phyloP scores from a whole-genome alignment of 2,797 vertebrate genomes.

The Falco cherrug region DNA sequence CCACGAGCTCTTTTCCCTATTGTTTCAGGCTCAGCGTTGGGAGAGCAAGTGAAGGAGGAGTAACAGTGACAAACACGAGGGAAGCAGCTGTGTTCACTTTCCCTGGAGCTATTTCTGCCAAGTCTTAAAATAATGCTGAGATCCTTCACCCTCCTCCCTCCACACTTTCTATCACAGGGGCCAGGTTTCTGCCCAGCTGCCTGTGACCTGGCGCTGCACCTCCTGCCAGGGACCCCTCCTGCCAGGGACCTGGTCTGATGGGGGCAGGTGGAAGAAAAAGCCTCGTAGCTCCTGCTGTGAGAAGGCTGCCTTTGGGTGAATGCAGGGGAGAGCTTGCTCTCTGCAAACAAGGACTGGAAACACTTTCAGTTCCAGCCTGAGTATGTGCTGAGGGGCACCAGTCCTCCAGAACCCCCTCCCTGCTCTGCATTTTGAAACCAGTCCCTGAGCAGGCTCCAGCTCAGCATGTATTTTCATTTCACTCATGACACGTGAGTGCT shows the following conservation, averaged over 20 bases:
- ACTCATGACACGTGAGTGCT: neutral
- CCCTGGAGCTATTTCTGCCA: neutral
- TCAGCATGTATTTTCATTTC: neutral
- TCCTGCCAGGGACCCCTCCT: neutral
- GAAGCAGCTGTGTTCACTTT: slow-evolving; percentile 14
- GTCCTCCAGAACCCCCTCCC: neutral
- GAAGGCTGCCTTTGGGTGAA: neutral
- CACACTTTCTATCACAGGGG: neutral
- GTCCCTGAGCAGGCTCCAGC: slow-evolving; percentile 4
- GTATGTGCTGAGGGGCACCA: accelerated
- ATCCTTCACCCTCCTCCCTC: neutral
- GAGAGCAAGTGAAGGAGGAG: neutral
- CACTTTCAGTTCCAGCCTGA: neutral
- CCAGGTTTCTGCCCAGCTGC: neutral
- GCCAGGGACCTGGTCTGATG: neutral
- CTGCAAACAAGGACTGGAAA: neutral
- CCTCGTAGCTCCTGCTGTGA: neutral
- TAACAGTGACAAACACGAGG: neutral
- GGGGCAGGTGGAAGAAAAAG: neutral
- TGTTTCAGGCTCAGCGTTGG: neutral
- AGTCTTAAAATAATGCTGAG: neutral
- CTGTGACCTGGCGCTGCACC: neutral
- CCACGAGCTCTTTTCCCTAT: neutral
- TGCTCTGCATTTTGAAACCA: neutral
- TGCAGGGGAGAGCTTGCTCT: neutral